Evolutionary conservation across 2,888 invertebrate genomes (phyloP).

Genomic region (Eremobia ochroleuca): DNA sequence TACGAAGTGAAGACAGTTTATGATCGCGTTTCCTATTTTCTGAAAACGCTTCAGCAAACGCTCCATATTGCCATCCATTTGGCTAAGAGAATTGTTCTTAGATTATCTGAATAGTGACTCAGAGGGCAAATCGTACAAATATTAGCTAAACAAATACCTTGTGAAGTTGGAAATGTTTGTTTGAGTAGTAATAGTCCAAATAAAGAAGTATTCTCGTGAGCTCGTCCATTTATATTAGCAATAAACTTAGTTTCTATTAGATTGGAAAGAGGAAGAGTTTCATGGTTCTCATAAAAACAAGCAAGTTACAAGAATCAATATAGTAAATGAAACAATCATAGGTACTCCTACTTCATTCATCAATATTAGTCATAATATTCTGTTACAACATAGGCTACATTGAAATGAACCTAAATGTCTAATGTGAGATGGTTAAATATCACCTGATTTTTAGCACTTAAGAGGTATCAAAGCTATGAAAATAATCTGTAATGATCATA

Average conservation of each 20-base stretch:
- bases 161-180: conserved; percentile 42
- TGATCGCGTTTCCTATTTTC: conserved; percentile 82
- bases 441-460: background rate
- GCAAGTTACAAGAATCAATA: conserved; percentile 1
- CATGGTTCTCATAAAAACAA: background rate
- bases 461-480: background rate
- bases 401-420: background rate
- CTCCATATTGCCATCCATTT: conserved; percentile 81
- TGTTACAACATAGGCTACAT: background rate
- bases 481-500: conserved; percentile 9
- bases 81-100: conserved; percentile 75
- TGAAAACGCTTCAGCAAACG: conserved; percentile 77
- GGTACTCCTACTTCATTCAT: background rate
- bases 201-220: conserved; percentile 34
- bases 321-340: background rate
- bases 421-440: background rate
- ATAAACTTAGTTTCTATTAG: conserved; percentile 37
- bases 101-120: conserved; percentile 74
- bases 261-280: conserved; percentile 5
- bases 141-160: conserved; percentile 57
- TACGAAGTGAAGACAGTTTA: conserved; percentile 87
- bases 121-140: conserved; percentile 59
- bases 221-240: conserved; percentile 36
- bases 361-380: background rate
- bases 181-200: conserved; percentile 36